Evolutionary conservation across 2,797 vertebrate species (phyloP), one percentile per base, ranked within the genome.

Genomic region (Gephyroberyx darwinii): DNA sequence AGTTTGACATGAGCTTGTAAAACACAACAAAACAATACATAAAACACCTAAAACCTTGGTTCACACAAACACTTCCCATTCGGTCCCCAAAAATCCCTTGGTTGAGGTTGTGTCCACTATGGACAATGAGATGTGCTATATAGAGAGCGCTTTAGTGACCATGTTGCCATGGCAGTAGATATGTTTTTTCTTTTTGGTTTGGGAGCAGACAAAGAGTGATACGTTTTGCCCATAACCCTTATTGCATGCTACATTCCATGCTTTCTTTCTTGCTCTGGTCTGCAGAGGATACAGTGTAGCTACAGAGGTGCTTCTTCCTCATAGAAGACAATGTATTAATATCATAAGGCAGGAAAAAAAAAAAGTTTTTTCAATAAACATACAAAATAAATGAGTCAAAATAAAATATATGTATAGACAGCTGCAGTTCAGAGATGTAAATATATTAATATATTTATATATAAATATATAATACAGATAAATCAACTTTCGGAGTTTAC

Each of bases 341-440:
- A 53, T 67, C 5, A 77, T 84, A 92, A 92, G 89, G 88, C 91
- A 89, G 67, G 78, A 81, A 81, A 75, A 57, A 53, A 77, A 81
- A 81, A 75, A 57, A 53, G 22, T n/a, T 67, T 76, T 60, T 73
- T 61, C 39, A 58, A 71, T 54, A n/a, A 22, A 77, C 1, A 73
- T 57, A 66, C 55, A 53, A 76, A 74, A 10, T 0, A 57, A 55
- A 61, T 5, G 0, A 56, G 16, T 45, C 5, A 62, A 72, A 53
- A 65, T 22, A 54, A 31, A 55, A 30, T 1, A 51, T 53, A 79
- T 1, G 47, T 53, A 79, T 71, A 39, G 57, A 82, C 64, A 82
- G 14, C 52, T 54, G 60, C 68, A 82, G 75, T 47, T 51, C 55
- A 71, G 69, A 85, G 37, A n/a, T 65, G 51, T 79, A 26, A 65